Evolutionary conservation across 2,113 vertebrate genomes (phyloP).

Genomic region (Psittacara wagleri): DNA sequence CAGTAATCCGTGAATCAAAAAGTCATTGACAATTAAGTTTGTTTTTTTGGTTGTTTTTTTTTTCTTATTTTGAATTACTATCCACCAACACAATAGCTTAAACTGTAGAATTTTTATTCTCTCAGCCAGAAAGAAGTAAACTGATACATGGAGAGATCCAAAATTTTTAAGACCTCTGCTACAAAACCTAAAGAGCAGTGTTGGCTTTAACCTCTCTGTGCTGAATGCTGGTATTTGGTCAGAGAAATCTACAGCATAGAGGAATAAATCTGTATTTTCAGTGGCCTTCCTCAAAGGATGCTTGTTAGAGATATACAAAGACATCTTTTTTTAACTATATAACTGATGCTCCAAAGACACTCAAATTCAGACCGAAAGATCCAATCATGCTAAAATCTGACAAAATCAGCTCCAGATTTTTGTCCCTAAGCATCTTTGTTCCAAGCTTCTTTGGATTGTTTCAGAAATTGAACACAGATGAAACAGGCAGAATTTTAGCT

Average conservation of each 20-base stretch:
- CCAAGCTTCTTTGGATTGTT: background rate
- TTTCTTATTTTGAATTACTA: background rate
- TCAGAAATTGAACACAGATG: background rate
- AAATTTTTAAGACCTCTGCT: background rate
- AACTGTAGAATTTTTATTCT: background rate
- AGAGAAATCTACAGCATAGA: background rate
- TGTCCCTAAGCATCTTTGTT: background rate
- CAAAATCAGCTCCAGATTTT: background rate
- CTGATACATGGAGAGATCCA: background rate
- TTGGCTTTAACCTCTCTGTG: background rate
- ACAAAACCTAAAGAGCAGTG: background rate
- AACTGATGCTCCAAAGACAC: background rate
- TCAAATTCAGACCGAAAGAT: background rate
- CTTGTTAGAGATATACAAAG: background rate
- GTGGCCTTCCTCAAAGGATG: background rate
- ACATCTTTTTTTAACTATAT: background rate
- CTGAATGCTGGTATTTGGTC: background rate
- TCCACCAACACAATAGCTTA: background rate
- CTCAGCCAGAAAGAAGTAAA: background rate
- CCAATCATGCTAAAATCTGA: background rate
- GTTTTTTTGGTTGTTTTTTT: background rate
- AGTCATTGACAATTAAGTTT: background rate
- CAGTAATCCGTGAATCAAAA: background rate
- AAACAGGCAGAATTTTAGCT: background rate
- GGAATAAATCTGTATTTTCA: background rate